Percentiles rank a stretch among this genome's conserved stretches.
Evolutionary conservation across 2,797 vertebrate genomes (phyloP).

Genomic region (Premnoplex brunnescens): DNA sequence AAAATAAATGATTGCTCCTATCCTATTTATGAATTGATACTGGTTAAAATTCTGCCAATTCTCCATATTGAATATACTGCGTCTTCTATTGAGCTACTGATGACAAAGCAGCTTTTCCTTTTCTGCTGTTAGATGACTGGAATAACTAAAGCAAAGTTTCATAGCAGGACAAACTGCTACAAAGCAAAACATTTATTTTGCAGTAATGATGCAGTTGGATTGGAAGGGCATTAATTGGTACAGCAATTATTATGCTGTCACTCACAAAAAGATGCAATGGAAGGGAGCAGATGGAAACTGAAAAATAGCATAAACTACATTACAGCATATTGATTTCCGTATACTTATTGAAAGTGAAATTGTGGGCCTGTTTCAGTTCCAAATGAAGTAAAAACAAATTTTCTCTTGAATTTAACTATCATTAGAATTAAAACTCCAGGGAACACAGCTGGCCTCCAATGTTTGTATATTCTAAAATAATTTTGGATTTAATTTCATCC

Average conservation of each 20-base stretch:
- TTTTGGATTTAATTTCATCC: not conserved
- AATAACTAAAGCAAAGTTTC: conserved; percentile 58
- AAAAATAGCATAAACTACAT: conserved; percentile 42
- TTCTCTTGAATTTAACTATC: not conserved
- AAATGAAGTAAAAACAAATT: conserved; percentile 21
- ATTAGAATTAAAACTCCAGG: not conserved
- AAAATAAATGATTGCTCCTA: conserved; percentile 46
- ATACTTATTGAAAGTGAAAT: conserved; percentile 40
- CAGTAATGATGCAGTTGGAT: conserved; percentile 36
- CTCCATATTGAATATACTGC: conserved; percentile 25
- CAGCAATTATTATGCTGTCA: conserved; percentile 44
- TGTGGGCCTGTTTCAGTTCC: not conserved
- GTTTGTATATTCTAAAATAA: not conserved
- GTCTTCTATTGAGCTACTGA: conserved; percentile 45
- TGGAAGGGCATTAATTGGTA: conserved; percentile 54
- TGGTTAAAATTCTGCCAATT: conserved; percentile 56
- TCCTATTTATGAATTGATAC: conserved; percentile 50
- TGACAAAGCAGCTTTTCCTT: conserved; percentile 60
- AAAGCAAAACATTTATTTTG: conserved; percentile 61
- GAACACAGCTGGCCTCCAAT: not conserved
- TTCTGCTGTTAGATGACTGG: conserved; percentile 36
- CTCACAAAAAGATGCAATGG: conserved; percentile 35
- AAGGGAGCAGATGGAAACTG: conserved; percentile 56
- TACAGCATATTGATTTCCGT: conserved; percentile 29
- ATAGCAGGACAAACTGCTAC: conserved; percentile 45